phyloP scores from a whole-genome alignment of 2,888 invertebrate genomes.

The Cancer borealis region DNA sequence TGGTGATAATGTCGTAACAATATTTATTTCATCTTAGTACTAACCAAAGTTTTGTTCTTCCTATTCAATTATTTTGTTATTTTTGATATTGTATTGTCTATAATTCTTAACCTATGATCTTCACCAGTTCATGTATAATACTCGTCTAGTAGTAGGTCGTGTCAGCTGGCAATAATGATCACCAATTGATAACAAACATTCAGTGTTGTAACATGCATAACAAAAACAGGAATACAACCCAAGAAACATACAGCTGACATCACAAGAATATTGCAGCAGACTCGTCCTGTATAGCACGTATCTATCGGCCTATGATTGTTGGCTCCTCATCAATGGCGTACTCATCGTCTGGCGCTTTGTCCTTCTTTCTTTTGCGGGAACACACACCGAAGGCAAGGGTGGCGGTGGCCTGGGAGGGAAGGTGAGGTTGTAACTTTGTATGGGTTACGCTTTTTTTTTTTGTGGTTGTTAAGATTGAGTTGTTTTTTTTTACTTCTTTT shows the following conservation, averaged over 20 bases:
- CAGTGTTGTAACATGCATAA: conserved; percentile 8
- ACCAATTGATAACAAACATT: not conserved
- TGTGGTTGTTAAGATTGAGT: too few species aligned
- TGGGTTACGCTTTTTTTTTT: not conserved
- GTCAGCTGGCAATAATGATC: not conserved
- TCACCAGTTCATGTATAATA: too few species aligned
- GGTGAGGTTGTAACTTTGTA: not conserved
- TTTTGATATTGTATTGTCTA: too few species aligned
- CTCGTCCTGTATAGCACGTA: not conserved
- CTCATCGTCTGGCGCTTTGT: conserved; percentile 90
- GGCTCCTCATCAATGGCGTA: conserved; percentile 92
- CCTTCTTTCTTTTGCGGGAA: conserved; percentile 91
- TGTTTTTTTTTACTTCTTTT: too few species aligned
- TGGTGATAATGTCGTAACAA: not conserved
- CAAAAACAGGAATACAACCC: not conserved
- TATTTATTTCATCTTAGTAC: not conserved
- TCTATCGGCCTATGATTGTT: conserved; percentile 85
- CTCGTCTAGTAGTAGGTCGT: not conserved
- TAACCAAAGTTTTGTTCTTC: not conserved
- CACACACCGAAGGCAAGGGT: conserved; percentile 89
- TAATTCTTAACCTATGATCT: too few species aligned
- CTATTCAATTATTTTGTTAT: too few species aligned
- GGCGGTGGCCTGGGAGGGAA: conserved; percentile 81
- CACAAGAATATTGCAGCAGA: not conserved
- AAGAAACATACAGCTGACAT: not conserved